Evolutionary conservation across 2,797 vertebrate species (phyloP), one percentile per base, ranked within the genome.

Genomic region (Momotus momota): DNA sequence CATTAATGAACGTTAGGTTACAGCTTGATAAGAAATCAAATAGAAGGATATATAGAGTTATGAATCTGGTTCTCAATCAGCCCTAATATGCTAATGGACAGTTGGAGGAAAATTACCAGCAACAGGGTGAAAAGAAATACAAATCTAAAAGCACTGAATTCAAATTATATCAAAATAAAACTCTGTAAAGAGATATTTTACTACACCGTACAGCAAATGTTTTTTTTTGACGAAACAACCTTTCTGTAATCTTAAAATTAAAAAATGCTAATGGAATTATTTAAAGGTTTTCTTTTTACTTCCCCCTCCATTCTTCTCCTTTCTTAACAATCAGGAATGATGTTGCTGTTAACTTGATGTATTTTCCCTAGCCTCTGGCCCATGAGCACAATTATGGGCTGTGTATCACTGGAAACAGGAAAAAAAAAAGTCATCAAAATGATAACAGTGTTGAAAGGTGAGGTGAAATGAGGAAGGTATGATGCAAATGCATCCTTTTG

Each of bases 401-500:
- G 21, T n/a, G 35, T 83, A 80, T 90, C 71, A 73, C 23, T 55
- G 46, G 27, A 85, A 94, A 71, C 4, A 74, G 74, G 49, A 35
- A 35, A 35, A 55, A 60, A 82, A 84, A 51, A 82, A 88, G 77
- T 27, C 61, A 88, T 66, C 77, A 67, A 90, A 90, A 85, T 81
- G 13, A 82, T 79, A 86, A 58, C 27, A 58, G 3, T 35, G 6
- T 67, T 57, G n/a, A 54, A n/a, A 84, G 41, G 19, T 79, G 74
- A 89, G 33, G 35, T 81, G 69, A 90, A 94, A 91, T 77, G 60
- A 89, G 72, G 51, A 95, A 95, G 52, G 52, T 74, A 51, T 22
- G 51, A 94, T 91, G 67, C 66, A 92, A 94, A 94, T 62, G 8
- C 23, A 41, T 65, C 25, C 35, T 46, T 97, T 91, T 90, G 77